Evolutionary conservation across 2,113 vertebrate species (phyloP).

Genomic region (Platichthys stellatus): DNA sequence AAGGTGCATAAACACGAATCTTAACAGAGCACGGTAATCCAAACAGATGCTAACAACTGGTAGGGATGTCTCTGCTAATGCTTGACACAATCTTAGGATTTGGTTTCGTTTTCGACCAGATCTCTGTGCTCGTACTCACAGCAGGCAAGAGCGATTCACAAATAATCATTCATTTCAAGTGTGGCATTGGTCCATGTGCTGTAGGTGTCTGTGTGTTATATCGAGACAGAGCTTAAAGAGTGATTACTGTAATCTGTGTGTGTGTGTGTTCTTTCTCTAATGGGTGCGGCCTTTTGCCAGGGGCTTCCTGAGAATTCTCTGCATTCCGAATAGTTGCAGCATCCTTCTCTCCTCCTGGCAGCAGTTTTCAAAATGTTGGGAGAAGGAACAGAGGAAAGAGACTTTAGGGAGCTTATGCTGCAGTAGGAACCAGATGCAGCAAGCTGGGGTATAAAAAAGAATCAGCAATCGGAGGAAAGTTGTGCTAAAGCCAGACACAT

Average conservation of each 20-base stretch:
- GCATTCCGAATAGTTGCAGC: slow-evolving; percentile 62
- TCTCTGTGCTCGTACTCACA: not conserved
- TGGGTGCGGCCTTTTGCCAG: slow-evolving; percentile 56
- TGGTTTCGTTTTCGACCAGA: not conserved
- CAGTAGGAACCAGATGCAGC: slow-evolving; percentile 36
- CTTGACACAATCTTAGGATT: slow-evolving; percentile 23
- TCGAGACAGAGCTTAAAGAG: slow-evolving; percentile 6
- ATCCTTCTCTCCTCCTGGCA: slow-evolving; percentile 46
- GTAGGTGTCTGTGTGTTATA: slow-evolving; percentile 1
- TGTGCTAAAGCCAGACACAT: not conserved
- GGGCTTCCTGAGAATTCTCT: slow-evolving; percentile 64
- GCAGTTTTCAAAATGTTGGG: slow-evolving; percentile 44
- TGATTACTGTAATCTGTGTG: slow-evolving; percentile 29
- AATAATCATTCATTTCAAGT: slow-evolving; percentile 15
- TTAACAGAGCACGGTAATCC: slow-evolving; percentile 22
- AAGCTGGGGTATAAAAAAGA: not conserved
- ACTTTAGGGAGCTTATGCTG: slow-evolving; percentile 25
- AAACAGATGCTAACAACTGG: slow-evolving; percentile 19
- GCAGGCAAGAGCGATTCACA: not conserved
- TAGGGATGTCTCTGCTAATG: slow-evolving; percentile 1
- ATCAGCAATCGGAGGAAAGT: not conserved
- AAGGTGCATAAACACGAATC: slow-evolving; percentile 7
- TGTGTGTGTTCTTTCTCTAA: slow-evolving; percentile 22
- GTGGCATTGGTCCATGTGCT: not conserved
- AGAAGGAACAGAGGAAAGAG: slow-evolving; percentile 13